phyloP scores from a whole-genome alignment of 2,888 invertebrate genomes.

The Sicus ferrugineus region DNA sequence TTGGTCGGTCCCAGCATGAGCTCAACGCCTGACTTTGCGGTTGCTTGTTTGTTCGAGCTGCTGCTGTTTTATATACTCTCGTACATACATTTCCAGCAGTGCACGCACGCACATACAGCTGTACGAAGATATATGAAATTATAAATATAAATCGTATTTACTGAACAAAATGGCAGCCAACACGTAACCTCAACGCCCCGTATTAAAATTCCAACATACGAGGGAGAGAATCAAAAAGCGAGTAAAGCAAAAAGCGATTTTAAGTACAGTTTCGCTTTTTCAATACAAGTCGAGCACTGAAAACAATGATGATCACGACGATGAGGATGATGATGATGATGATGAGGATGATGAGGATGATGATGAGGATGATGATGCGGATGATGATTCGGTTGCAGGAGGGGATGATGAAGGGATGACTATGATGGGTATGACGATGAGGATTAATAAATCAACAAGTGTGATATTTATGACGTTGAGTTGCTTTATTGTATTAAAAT shows the following conservation, averaged over 20 bases:
- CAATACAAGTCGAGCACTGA: no score
- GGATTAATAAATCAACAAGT: no score
- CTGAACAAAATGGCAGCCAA: constrained; percentile 1
- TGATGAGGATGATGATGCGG: no score
- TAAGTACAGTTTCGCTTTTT: constrained; percentile 37
- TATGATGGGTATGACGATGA: no score
- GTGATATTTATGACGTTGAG: no score
- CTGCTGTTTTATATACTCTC: not conserved
- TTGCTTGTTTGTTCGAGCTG: not conserved
- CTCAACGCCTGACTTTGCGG: not conserved
- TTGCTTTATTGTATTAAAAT: no score
- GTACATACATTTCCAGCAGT: not conserved
- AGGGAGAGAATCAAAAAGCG: not conserved
- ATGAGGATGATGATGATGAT: no score
- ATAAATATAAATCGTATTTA: constrained; percentile 1
- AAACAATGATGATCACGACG: no score
- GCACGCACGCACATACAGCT: not conserved
- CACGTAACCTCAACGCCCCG: constrained; percentile 1
- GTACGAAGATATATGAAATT: constrained; percentile 2
- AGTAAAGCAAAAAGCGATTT: constrained; percentile 25
- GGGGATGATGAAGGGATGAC: no score
- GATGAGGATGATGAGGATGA: no score
- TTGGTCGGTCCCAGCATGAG: not conserved
- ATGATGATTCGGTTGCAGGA: no score
- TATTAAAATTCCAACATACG: not conserved